A percentile compares a stretch with the other conserved stretches of the same genome.
Conservation (phyloP, 1,140 invertebrate genomes). For the Sitophilus oryzae region DNA sequence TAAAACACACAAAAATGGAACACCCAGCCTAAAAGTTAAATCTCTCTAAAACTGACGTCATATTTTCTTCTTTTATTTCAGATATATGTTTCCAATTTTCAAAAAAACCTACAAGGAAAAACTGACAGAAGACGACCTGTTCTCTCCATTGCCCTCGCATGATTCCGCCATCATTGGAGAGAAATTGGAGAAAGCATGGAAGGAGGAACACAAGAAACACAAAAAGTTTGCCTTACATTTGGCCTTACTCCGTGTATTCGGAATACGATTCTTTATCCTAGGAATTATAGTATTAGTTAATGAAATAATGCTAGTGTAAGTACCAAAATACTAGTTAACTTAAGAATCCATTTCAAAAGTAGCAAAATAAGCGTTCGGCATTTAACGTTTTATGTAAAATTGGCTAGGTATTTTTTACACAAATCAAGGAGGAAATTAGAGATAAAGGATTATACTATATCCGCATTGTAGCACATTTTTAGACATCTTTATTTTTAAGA, state of each 20-base stretch:
- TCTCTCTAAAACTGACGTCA: not conserved
- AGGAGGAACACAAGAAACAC: conserved; percentile 44
- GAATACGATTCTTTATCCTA: conserved; percentile 37
- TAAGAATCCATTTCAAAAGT: not conserved
- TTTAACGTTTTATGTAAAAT: not conserved
- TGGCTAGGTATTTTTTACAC: not conserved
- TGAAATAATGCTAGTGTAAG: conserved; percentile 43
- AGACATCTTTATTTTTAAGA: too few relatives aligned
- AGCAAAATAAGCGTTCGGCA: too few relatives aligned
- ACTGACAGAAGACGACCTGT: conserved; percentile 54
- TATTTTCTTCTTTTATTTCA: conserved; percentile 32
- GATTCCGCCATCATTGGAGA: conserved; percentile 52
- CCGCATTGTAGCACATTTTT: too few relatives aligned
- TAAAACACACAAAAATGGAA: too few relatives aligned
- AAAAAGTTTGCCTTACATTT: conserved; percentile 37
- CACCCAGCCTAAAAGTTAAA: too few relatives aligned
- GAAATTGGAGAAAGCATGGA: conserved; percentile 49
- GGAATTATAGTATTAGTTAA: conserved; percentile 41
- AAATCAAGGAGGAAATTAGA: too few relatives aligned
- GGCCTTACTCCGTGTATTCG: conserved; percentile 44
- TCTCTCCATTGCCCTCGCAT: conserved; percentile 51
- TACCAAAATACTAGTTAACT: conserved; percentile 1
- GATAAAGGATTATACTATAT: too few relatives aligned
- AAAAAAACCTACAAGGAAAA: conserved; percentile 49
- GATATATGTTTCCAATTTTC: conserved; percentile 50